Base-by-base conservation (phyloP, 1,140 invertebrate genomes). In the Phocides pigmalion region DNA sequence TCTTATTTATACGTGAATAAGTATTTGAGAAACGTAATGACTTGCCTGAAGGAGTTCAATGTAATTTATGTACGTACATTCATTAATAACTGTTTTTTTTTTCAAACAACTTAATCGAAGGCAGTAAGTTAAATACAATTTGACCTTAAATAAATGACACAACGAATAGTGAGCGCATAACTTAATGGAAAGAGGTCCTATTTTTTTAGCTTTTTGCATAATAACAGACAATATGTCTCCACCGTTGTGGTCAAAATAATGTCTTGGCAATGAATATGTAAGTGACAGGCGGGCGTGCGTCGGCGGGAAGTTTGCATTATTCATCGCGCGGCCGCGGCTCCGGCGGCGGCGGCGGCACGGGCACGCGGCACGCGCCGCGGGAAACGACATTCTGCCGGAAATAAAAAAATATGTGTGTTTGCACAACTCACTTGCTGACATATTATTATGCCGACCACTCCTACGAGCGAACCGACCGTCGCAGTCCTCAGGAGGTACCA, bases 231-330 rank as follows among this genome's bases (percentile, higher is more conserved):
- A 28, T 49, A 46, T 49, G n/a, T 14, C 28, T 2, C 42, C 22
- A 6, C 14, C 19, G 14, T 49, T 49, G 22, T 49, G 46, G 46
- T 28, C 22, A 49, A 49, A 49, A 49, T 15, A 49, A 49, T 25
- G 22, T 47, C 44, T 39, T 14, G 46, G 46, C 46, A 49, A 49
- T 49, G 46, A 49, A 49, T 49, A 49, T 49, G 46, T 49, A 49
- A 49, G 20, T 14, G 46, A 28, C 46, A 49, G 46, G 20, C 46
- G 46, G 28, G 22, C 12, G 54, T 11, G 19, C 54, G 41, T 39
- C 41, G 37, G 37, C 39, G 19, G 28, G 15, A 44, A 44, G 25
- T 14, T 8, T 61, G 56, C 56, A 61, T 61, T 61, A 61, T 61
- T 61, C 56, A 61, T 61, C 22, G 16, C 15, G 16, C 16, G 12